These are phyloP conservation scores for Lutraria rhynchaena DNA, from an alignment of 1,140 invertebrate genomes.

Conservation along the genomic window DNA sequence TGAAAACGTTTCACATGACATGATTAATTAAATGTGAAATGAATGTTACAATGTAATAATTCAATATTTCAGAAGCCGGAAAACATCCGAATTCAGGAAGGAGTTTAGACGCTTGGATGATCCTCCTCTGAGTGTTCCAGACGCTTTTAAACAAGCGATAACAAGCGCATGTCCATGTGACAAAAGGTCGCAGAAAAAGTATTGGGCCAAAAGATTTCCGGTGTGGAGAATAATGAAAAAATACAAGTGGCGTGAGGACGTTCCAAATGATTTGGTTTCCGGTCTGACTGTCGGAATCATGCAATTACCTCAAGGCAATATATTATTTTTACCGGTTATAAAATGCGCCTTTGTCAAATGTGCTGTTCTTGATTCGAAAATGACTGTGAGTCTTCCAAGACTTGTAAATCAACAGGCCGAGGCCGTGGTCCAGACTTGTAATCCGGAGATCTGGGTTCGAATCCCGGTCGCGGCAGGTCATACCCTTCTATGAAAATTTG, in stretches of 20 bases:
- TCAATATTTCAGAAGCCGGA: not conserved
- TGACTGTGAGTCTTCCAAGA: too few species aligned
- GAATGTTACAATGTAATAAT: too few species aligned
- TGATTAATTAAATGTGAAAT: too few species aligned
- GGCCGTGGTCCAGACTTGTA: too few species aligned
- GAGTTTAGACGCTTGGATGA: constrained; percentile 2
- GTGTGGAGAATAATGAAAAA: constrained; percentile 72
- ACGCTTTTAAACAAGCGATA: not conserved
- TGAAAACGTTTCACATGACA: too few species aligned
- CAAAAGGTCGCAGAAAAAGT: constrained; percentile 58
- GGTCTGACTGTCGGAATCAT: constrained; percentile 79
- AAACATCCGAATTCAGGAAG: constrained; percentile 35
- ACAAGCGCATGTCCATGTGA: constrained; percentile 57
- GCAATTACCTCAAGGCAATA: constrained; percentile 77
- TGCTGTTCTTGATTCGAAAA: too few species aligned
- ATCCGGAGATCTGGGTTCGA: too few species aligned
- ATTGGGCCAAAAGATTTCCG: constrained; percentile 65
- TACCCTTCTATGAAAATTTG: too few species aligned
- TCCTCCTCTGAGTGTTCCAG: constrained; percentile 3
- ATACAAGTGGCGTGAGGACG: constrained; percentile 72
- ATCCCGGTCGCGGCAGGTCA: too few species aligned
- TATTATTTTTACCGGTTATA: not conserved
- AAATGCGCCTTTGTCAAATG: too few species aligned
- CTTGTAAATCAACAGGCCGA: too few species aligned
- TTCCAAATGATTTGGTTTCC: constrained; percentile 74